phyloP scores from a whole-genome alignment of 1,140 invertebrate genomes.

The Scylla paramamosain region DNA sequence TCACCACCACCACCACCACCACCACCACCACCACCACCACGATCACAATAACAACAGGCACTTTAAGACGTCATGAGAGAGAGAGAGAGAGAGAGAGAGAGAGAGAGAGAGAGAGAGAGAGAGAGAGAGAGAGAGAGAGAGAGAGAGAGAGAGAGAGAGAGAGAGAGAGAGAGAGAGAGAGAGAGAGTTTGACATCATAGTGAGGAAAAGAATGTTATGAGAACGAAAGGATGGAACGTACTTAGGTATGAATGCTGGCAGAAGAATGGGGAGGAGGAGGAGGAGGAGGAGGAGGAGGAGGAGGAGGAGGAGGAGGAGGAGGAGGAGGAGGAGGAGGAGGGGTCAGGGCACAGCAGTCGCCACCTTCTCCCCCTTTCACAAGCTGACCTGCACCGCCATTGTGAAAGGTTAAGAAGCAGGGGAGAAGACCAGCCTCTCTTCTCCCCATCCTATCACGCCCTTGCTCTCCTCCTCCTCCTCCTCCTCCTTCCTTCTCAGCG shows the following conservation, averaged over 20 bases:
- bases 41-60: too few relatives aligned
- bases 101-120: too few relatives aligned
- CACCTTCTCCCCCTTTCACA: background rate
- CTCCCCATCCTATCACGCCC: background rate
- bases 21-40: too few relatives aligned
- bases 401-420: background rate
- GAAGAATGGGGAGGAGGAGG: background rate
- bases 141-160: too few relatives aligned
- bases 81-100: too few relatives aligned
- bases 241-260: background rate
- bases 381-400: background rate
- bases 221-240: too few relatives aligned
- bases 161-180: too few relatives aligned
- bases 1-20: too few relatives aligned
- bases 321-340: background rate
- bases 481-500: background rate
- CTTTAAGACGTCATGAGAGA: too few relatives aligned
- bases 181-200: too few relatives aligned
- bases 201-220: too few relatives aligned
- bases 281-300: background rate
- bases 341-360: background rate
- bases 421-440: background rate
- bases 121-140: too few relatives aligned
- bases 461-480: background rate
- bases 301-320: background rate